Evolutionary conservation across 92 coral and sea anemone genomes (phyloP).

Genomic region (Porites evermanni): DNA sequence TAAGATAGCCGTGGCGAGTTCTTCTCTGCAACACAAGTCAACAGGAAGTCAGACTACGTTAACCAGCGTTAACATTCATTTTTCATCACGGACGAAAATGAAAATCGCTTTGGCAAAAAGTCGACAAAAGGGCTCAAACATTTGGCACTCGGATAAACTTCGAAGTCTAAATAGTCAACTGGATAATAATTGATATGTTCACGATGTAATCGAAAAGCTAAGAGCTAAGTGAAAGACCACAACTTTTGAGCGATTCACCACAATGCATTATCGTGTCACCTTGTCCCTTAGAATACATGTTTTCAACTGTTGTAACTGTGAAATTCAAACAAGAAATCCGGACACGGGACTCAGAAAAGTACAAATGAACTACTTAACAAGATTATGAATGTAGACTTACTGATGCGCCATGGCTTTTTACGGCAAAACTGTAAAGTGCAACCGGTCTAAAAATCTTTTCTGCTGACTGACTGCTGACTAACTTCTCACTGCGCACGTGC

Average conservation of each 20-base stretch:
- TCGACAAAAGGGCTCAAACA: neutral
- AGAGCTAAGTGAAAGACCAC: neutral
- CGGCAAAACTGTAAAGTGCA: neutral
- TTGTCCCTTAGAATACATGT: neutral
- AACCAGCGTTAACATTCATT: constrained; percentile 1
- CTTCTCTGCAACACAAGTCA: constrained; percentile 77
- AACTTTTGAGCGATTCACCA: neutral
- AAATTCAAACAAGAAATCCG: too few species aligned
- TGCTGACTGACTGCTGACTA: constrained; percentile 78
- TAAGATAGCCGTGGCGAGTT: constrained; percentile 97
- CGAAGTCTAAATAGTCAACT: neutral
- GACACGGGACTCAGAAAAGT: neutral
- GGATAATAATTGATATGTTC: neutral
- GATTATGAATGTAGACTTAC: constrained; percentile 47
- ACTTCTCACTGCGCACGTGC: constrained; percentile 99
- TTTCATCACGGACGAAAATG: neutral
- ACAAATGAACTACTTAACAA: neutral
- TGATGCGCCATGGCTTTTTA: constrained; percentile 73
- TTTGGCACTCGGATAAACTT: neutral
- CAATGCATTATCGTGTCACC: neutral
- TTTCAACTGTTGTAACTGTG: neutral
- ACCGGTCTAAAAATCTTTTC: constrained; percentile 38
- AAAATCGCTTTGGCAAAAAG: neutral
- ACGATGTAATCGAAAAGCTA: neutral
- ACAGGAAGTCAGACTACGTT: constrained; percentile 64